Evolutionary conservation across 2,888 invertebrate genomes (phyloP).

Genomic region (Oeneis ivallda): DNA sequence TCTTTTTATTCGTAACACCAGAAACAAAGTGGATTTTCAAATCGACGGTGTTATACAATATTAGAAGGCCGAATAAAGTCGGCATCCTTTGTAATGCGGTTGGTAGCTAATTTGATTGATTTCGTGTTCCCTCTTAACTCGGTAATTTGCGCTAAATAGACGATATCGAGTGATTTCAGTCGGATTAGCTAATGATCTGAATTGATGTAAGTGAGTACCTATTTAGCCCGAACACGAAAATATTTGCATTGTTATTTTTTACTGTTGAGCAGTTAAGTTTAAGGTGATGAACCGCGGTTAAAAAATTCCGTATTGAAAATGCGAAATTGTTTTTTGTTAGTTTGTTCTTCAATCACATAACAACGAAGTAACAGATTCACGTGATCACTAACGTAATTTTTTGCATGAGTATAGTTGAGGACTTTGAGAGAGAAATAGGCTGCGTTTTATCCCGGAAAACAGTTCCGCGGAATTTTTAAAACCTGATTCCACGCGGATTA

Average conservation of each 20-base stretch:
- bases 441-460: too few relatives aligned
- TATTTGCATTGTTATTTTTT: background rate
- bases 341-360: too few relatives aligned
- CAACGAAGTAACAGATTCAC: too few relatives aligned
- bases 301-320: too few relatives aligned
- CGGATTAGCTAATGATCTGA: conserved; percentile 16
- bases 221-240: background rate
- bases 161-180: conserved; percentile 18
- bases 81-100: conserved; percentile 38
- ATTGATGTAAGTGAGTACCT: conserved; percentile 11
- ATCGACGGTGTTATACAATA: conserved; percentile 29
- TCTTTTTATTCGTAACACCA: conserved; percentile 21
- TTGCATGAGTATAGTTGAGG: too few relatives aligned
- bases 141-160: conserved; percentile 40
- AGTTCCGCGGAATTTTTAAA: too few relatives aligned
- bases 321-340: too few relatives aligned
- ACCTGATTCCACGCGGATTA: too few relatives aligned
- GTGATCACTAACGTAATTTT: too few relatives aligned
- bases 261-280: too few relatives aligned
- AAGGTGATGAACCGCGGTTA: too few relatives aligned
- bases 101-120: conserved; percentile 44
- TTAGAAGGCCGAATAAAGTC: conserved; percentile 33
- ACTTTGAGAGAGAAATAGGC: too few relatives aligned
- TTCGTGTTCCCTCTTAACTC: conserved; percentile 39
- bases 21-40: conserved; percentile 24